Base-by-base conservation (phyloP, 2,113 vertebrate genomes). In the Prinia subflava region DNA sequence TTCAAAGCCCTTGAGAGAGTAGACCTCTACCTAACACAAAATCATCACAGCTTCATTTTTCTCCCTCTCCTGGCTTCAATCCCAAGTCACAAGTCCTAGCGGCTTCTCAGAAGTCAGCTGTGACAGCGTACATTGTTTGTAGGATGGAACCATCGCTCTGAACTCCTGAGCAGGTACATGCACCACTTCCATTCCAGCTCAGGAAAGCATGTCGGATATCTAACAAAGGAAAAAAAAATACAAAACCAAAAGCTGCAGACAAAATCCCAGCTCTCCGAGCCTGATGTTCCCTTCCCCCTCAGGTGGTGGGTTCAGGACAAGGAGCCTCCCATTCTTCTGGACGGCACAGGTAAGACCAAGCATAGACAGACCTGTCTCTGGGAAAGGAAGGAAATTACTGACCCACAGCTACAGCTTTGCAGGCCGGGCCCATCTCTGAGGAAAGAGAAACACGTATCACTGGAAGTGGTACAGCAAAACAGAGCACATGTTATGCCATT, bases 81-180 rank as follows among this genome's bases (percentile, higher is more conserved):
- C 55, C 41, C 60, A 63, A 83, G 20, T 23, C 76, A 57, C 5
- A 7, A 63, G 35, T 53, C 63, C 42, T 5, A 79, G n/a, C 0
- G 0, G 70, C 31, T 86, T 77, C 91, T 70, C 64, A 52, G 71
- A 80, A 88, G 63, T 19, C 44, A 2, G 49, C 49, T 63, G 20
- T 41, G 71, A 84, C 0, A 5, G 52, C 0, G 1, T 7, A 23
- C 11, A 3, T 6, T 5, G 18, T 62, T 62, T 44, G n/a, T 30
- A 33, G 47, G 56, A 68, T 0, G 1, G 17, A 91, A 23, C 16
- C 75, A 67, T 23, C 0, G 0, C 55, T 28, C 70, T 53, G 44
- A 64, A 60, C 41, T 76, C 69, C 24, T 30, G 22, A 67, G 64
- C 39, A 85, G 74, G 62, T 35, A 84, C 14, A 55, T 1, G 4